These are phyloP conservation scores for Ciona savignyi DNA, from an alignment of 23 tunicate species.

Conservation along the genomic window DNA sequence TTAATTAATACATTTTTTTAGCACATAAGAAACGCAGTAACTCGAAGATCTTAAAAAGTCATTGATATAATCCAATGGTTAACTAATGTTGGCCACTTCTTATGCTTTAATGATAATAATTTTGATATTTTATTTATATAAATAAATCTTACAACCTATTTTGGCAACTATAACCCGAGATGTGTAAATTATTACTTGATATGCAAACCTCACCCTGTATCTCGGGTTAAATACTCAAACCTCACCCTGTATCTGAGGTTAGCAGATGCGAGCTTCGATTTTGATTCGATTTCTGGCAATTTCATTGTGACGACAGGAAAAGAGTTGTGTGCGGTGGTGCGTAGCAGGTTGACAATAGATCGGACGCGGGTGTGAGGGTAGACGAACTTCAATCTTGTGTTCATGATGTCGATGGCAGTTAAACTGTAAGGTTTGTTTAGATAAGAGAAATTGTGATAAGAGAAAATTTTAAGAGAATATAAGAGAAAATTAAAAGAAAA, in stretches of 20 bases:
- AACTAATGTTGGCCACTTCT: too few species aligned
- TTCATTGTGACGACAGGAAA: slow-evolving; percentile 87
- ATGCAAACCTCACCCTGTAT: slow-evolving; percentile 25
- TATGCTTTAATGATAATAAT: too few species aligned
- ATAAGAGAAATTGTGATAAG: too few species aligned
- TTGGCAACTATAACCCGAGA: not conserved
- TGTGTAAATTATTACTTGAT: not conserved
- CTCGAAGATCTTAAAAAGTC: too few species aligned
- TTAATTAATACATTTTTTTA: not conserved
- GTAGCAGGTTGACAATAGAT: slow-evolving; percentile 63
- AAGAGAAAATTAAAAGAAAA: too few species aligned
- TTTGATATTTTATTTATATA: too few species aligned
- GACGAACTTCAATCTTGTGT: slow-evolving; percentile 60
- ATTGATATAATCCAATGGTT: too few species aligned
- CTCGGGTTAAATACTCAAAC: too few species aligned
- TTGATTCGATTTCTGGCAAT: not conserved
- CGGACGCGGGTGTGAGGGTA: slow-evolving; percentile 72
- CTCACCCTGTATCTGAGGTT: slow-evolving; percentile 77
- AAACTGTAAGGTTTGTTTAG: too few species aligned
- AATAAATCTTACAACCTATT: not conserved
- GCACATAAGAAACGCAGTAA: too few species aligned
- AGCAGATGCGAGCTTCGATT: slow-evolving; percentile 6
- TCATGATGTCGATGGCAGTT: slow-evolving; percentile 84
- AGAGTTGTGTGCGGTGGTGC: slow-evolving; percentile 92
- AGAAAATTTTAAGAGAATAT: too few species aligned